Evolutionary conservation across 1,140 invertebrate species (phyloP).

Genomic region (Megathymus violae): DNA sequence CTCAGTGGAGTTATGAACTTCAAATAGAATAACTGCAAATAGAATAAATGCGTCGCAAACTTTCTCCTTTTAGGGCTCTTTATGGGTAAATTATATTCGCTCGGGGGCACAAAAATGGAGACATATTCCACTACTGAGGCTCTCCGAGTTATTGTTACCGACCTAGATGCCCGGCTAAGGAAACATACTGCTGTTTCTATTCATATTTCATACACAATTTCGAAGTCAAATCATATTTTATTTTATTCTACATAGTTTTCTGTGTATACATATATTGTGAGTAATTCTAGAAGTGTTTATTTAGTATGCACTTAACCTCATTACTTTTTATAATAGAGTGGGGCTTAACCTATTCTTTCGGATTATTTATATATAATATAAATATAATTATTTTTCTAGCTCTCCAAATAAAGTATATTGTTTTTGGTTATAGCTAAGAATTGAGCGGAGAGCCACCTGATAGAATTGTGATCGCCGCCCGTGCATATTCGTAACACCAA

Average conservation of each 20-base stretch:
- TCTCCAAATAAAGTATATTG: too few species aligned
- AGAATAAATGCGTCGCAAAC: slow-evolving; percentile 73
- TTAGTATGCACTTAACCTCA: too few species aligned
- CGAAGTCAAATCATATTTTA: slow-evolving; percentile 55
- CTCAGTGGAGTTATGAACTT: slow-evolving; percentile 55
- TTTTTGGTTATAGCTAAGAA: too few species aligned
- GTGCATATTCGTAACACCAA: too few species aligned
- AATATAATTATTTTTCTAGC: too few species aligned
- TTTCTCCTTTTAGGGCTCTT: slow-evolving; percentile 72
- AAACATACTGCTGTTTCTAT: slow-evolving; percentile 51
- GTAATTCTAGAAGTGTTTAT: too few species aligned
- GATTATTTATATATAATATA: too few species aligned
- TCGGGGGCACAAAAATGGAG: slow-evolving; percentile 71
- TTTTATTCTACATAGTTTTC: neutral
- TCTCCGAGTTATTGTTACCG: slow-evolving; percentile 60
- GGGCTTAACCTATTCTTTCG: too few species aligned
- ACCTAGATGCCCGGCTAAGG: slow-evolving; percentile 52
- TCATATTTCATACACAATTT: slow-evolving; percentile 71
- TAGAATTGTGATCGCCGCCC: too few species aligned
- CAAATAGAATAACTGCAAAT: slow-evolving; percentile 53
- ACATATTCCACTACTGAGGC: slow-evolving; percentile 73
- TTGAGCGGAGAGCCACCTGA: too few species aligned
- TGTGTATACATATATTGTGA: neutral
- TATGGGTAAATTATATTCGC: slow-evolving; percentile 78
- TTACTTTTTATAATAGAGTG: too few species aligned